Conservation (phyloP, 2,113 vertebrate species). For the Menura novaehollandiae region DNA sequence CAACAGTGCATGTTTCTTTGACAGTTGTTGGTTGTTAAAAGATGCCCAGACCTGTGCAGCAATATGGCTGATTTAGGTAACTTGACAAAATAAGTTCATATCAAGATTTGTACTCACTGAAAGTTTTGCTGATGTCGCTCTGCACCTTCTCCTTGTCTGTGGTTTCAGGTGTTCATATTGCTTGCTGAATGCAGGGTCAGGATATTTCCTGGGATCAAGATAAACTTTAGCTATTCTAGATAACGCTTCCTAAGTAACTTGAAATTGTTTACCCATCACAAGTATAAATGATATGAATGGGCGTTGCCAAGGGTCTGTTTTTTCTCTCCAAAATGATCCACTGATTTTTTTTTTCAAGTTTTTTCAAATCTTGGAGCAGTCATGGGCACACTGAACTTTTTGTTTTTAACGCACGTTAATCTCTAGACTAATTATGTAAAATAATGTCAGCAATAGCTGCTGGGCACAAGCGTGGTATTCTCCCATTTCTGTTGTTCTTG, state of each 20-base stretch:
- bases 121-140: neutral
- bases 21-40: neutral
- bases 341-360: rapidly evolving
- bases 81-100: neutral
- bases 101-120: neutral
- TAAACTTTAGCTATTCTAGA: neutral
- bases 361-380: neutral
- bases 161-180: neutral
- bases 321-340: neutral
- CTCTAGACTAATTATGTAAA: neutral
- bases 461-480: neutral
- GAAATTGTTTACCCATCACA: neutral
- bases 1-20: rapidly evolving
- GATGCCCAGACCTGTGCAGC: too few relatives aligned
- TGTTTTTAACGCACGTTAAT: neutral
- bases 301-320: neutral
- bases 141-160: neutral
- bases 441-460: neutral
- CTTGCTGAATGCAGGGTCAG: neutral
- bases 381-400: rapidly evolving
- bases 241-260: neutral
- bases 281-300: neutral
- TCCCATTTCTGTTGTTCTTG: neutral
- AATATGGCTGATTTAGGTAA: neutral
- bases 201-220: neutral